Conservation (phyloP, 2,113 vertebrate genomes). For the Cynopterus brachyotis region DNA sequence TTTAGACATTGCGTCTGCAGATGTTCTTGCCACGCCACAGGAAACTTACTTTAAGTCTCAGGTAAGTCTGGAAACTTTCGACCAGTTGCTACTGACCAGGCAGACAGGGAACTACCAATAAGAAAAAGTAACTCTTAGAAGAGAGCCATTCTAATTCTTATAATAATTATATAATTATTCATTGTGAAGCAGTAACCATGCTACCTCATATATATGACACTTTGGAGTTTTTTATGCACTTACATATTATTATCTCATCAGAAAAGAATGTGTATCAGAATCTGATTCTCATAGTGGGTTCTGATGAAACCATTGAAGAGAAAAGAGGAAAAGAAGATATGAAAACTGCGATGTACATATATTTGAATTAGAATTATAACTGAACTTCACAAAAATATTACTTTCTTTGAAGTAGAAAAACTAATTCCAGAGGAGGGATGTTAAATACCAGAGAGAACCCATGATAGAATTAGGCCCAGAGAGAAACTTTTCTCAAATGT, state of each 20-base stretch:
- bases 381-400: not conserved
- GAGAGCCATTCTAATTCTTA: not conserved
- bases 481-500: not conserved
- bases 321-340: not conserved
- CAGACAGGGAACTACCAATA: not conserved
- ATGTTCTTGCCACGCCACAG: conserved; percentile 95
- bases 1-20: conserved; percentile 95
- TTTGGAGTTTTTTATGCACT: not conserved
- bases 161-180: not conserved
- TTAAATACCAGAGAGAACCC: not conserved
- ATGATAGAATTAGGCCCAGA: not conserved
- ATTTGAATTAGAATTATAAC: not conserved
- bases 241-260: not conserved
- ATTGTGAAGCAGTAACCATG: not conserved
- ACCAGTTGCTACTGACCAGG: not conserved
- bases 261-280: not conserved
- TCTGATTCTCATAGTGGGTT: not conserved
- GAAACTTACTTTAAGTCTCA: conserved; percentile 99
- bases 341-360: not conserved
- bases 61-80: conserved; percentile 80
- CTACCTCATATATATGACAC: not conserved
- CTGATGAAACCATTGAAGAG: not conserved
- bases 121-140: not conserved
- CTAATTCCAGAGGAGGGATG: not conserved
- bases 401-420: not conserved